phyloP scores from a whole-genome alignment of 1,140 invertebrate genomes.

The Sycobia sp. region DNA sequence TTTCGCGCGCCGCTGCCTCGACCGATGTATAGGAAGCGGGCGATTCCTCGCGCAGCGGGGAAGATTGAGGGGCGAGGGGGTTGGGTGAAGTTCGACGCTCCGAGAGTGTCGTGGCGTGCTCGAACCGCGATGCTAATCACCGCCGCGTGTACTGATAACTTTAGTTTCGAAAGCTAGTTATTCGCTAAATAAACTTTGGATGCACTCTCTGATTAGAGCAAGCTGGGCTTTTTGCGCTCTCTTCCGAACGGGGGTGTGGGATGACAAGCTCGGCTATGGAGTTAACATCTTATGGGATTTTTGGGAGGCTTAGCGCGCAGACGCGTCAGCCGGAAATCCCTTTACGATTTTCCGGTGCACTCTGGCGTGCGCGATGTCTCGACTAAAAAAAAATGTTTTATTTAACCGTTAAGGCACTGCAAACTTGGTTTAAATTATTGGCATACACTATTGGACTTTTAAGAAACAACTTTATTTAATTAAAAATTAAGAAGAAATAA shows the following conservation, averaged over 20 bases:
- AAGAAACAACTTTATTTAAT: too few relatives aligned
- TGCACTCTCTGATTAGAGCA: slow-evolving; percentile 16
- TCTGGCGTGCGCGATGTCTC: too few relatives aligned
- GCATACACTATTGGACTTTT: too few relatives aligned
- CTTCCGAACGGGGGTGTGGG: neutral
- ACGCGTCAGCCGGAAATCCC: slow-evolving; percentile 1
- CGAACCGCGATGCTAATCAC: slow-evolving; percentile 30
- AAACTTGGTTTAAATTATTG: too few relatives aligned
- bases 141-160: slow-evolving; percentile 25
- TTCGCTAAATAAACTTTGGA: slow-evolving; percentile 14
- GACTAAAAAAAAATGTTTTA: too few relatives aligned
- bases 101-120: neutral
- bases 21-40: too few relatives aligned
- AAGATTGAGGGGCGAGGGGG: neutral
- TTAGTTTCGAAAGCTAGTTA: slow-evolving; percentile 33
- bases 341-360: slow-evolving; percentile 18
- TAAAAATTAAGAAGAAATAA: too few relatives aligned
- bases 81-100: neutral
- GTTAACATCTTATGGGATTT: slow-evolving; percentile 32
- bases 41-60: too few relatives aligned
- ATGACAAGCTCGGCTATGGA: neutral
- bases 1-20: too few relatives aligned
- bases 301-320: neutral
- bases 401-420: too few relatives aligned
- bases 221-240: neutral